Percentiles rank a stretch among this genome's conserved stretches.
phyloP scores from a whole-genome alignment of 1,140 invertebrate genomes.

The Nixonia krombeini region DNA sequence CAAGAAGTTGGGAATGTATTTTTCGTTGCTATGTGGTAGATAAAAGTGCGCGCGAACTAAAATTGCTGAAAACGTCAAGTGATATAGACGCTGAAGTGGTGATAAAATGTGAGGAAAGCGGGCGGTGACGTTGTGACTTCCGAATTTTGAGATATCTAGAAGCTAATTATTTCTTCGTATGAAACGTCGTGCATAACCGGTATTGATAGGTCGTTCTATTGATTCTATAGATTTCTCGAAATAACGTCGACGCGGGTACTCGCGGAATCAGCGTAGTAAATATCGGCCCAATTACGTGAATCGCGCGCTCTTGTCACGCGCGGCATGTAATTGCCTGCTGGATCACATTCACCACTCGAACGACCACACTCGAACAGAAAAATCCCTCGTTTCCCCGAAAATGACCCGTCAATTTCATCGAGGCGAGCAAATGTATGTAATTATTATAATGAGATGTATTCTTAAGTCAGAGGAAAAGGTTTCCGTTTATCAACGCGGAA shows the following conservation, averaged over 20 bases:
- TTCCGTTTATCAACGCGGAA: constrained; percentile 12
- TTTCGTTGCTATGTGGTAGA: too few relatives aligned
- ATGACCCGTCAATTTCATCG: too few relatives aligned
- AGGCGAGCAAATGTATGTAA: too few relatives aligned
- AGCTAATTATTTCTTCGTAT: constrained; percentile 50
- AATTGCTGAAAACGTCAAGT: too few relatives aligned
- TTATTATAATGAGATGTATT: too few relatives aligned
- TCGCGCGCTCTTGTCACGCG: constrained; percentile 39
- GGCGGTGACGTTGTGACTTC: too few relatives aligned
- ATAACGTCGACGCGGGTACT: constrained; percentile 46
- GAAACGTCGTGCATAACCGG: constrained; percentile 47
- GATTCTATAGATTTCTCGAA: constrained; percentile 50
- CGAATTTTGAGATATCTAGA: constrained; percentile 25
- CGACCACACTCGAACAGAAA: too few relatives aligned
- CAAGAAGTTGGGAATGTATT: too few relatives aligned
- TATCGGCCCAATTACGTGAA: constrained; percentile 49
- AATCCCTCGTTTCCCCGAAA: too few relatives aligned
- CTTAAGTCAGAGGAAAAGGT: constrained; percentile 10
- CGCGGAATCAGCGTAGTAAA: constrained; percentile 49
- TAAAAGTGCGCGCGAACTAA: too few relatives aligned
- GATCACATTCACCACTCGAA: constrained; percentile 22
- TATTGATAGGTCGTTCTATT: constrained; percentile 44
- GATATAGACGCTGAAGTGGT: too few relatives aligned
- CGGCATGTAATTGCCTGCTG: constrained; percentile 37
- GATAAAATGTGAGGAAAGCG: too few relatives aligned